A percentile compares a stretch with the other conserved stretches of the same genome.
Evolutionary conservation across 2,888 invertebrate species (phyloP).

Genomic region (Drosophila lacicola): DNA sequence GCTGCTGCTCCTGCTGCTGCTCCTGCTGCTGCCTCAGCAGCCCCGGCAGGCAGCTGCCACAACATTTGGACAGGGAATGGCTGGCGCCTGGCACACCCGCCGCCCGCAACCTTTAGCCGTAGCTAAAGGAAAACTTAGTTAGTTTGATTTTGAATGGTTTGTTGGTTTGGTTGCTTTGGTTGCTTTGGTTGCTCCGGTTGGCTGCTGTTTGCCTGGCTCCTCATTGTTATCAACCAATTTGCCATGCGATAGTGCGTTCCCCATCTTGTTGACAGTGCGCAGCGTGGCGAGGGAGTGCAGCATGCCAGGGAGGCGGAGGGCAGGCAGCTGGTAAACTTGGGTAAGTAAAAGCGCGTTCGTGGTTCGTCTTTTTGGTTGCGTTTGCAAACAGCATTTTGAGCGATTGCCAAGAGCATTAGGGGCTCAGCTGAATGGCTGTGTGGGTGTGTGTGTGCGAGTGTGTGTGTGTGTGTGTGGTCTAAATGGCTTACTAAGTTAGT

Average conservation of each 20-base stretch:
- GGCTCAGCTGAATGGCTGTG: conserved; percentile 24
- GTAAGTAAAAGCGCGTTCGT: conserved; percentile 44
- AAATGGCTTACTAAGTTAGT: conserved; percentile 44
- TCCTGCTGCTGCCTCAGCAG: conserved; percentile 1
- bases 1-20: conserved; percentile 6
- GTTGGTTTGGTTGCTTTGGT: conserved; percentile 60
- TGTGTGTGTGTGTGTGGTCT: conserved; percentile 14
- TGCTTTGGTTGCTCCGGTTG: conserved; percentile 32
- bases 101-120: conserved; percentile 6
- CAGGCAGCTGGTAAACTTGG: conserved; percentile 28
- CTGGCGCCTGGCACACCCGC: background rate
- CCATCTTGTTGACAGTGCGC: conserved; percentile 13
- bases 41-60: conserved; percentile 33
- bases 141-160: conserved; percentile 73
- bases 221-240: conserved; percentile 75
- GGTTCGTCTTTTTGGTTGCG: conserved; percentile 57
- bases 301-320: background rate
- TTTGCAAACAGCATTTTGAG: conserved; percentile 71
- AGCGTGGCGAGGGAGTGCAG: background rate
- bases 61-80: conserved; percentile 50
- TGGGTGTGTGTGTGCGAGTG: background rate
- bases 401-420: conserved; percentile 56
- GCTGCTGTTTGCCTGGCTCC: conserved; percentile 38
- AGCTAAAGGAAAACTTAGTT: conserved; percentile 60
- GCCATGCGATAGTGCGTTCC: conserved; percentile 61